These are phyloP conservation scores for Brachionus angularis DNA, from an alignment of 1,140 invertebrate genomes.

Conservation along the genomic window DNA sequence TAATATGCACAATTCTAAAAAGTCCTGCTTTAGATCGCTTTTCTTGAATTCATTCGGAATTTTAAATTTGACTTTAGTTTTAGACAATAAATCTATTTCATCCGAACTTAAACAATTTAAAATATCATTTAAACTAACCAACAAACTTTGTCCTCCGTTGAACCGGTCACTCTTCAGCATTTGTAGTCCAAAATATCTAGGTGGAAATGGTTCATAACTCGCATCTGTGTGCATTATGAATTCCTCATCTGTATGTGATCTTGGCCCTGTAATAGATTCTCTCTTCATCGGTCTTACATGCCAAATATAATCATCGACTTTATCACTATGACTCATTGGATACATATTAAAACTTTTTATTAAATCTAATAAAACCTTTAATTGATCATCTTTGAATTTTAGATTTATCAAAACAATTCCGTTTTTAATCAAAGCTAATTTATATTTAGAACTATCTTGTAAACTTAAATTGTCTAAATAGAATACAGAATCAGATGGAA, in stretches of 20 bases:
- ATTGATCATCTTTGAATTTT: neutral
- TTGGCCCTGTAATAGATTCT: neutral
- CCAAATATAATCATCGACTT: constrained; percentile 11
- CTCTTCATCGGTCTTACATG: neutral
- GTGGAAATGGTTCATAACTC: constrained; percentile 6
- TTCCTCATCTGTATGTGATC: constrained; percentile 18
- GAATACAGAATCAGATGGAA: neutral
- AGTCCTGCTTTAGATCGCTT: neutral
- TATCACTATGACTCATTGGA: neutral
- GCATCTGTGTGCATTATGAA: constrained; percentile 32
- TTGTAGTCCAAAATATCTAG: constrained; percentile 13
- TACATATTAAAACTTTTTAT: neutral
- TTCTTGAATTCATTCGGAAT: constrained; percentile 21
- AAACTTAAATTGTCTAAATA: neutral
- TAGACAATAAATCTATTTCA: neutral
- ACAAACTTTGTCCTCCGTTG: constrained; percentile 1
- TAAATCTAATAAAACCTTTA: neutral
- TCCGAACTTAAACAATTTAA: neutral
- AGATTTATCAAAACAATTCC: neutral
- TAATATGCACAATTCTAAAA: neutral
- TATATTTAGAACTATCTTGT: neutral
- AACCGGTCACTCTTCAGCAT: neutral
- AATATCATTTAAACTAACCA: constrained; percentile 1
- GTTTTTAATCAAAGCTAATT: neutral
- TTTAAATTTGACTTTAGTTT: neutral